Percentiles rank a stretch among this genome's conserved stretches.
Evolutionary conservation across 2,888 invertebrate species (phyloP).

Genomic region (Pristionchus arcanus): DNA sequence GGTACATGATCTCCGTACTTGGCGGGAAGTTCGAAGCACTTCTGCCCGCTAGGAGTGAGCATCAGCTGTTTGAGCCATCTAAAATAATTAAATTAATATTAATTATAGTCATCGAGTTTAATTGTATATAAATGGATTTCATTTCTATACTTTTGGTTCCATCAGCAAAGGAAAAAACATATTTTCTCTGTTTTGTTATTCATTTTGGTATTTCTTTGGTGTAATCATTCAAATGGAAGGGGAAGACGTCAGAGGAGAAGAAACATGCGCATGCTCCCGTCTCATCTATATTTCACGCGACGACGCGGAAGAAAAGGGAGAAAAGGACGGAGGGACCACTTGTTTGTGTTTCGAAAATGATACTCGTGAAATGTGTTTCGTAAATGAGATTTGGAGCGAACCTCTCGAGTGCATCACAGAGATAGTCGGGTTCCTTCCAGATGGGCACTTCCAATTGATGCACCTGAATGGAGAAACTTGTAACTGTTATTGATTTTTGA

Average conservation of each 20-base stretch:
- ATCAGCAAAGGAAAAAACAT: too few species aligned
- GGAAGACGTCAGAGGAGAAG: background rate
- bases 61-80: slow-evolving; percentile 77
- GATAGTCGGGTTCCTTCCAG: slow-evolving; percentile 95
- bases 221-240: background rate
- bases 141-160: too few species aligned
- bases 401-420: slow-evolving; percentile 89
- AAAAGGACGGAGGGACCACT: background rate
- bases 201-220: background rate
- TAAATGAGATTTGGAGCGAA: slow-evolving; percentile 54
- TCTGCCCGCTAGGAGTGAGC: slow-evolving; percentile 63
- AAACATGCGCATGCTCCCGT: background rate
- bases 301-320: background rate
- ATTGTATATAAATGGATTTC: too few species aligned
- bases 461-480: slow-evolving; percentile 83
- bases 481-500: too few species aligned
- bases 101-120: too few species aligned
- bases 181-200: too few species aligned
- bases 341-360: slow-evolving; percentile 13
- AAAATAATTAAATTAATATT: too few species aligned
- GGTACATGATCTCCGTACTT: slow-evolving; percentile 66
- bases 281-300: slow-evolving; percentile 39
- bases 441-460: slow-evolving; percentile 93
- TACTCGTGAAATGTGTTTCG: background rate
- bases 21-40: slow-evolving; percentile 69